Evolutionary conservation across 1,140 invertebrate genomes (phyloP).

Genomic region (Pseudomyrmex flavicornis): DNA sequence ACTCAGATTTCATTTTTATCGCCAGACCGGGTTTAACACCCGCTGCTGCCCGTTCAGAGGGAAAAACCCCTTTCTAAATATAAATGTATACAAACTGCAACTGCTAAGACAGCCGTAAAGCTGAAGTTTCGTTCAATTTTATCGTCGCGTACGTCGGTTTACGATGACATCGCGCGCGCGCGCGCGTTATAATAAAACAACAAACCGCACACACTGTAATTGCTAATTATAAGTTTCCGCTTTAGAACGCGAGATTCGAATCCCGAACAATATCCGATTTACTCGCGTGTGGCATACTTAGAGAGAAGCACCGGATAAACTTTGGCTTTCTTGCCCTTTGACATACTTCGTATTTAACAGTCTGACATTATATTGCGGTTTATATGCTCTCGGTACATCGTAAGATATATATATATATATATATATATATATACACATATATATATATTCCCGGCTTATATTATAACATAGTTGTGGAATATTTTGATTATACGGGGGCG

Average conservation of each 20-base stretch:
- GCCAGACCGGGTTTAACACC: conserved; percentile 13
- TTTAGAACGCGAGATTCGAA: neutral
- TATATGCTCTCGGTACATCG: neutral
- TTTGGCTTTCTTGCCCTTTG: conserved; percentile 26
- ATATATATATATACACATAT: too few species aligned
- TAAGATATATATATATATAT: neutral
- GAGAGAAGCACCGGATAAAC: neutral
- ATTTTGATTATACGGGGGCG: neutral
- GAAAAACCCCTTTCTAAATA: neutral
- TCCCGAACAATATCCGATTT: neutral
- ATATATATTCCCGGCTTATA: neutral
- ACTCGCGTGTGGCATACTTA: conserved; percentile 26
- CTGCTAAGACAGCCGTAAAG: too few species aligned
- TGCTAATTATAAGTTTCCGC: neutral
- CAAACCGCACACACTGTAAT: neutral
- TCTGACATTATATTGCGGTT: neutral
- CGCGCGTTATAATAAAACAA: neutral
- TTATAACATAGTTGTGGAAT: conserved; percentile 10
- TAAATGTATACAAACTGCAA: too few species aligned
- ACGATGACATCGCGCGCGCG: too few species aligned
- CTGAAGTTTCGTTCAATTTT: too few species aligned
- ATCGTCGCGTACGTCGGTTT: too few species aligned
- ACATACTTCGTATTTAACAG: conserved; percentile 18
- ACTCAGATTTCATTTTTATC: conserved; percentile 63
- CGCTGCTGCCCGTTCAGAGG: neutral